Evolutionary conservation across 1,140 invertebrate species (phyloP).

Genomic region (Ephestia elutella): DNA sequence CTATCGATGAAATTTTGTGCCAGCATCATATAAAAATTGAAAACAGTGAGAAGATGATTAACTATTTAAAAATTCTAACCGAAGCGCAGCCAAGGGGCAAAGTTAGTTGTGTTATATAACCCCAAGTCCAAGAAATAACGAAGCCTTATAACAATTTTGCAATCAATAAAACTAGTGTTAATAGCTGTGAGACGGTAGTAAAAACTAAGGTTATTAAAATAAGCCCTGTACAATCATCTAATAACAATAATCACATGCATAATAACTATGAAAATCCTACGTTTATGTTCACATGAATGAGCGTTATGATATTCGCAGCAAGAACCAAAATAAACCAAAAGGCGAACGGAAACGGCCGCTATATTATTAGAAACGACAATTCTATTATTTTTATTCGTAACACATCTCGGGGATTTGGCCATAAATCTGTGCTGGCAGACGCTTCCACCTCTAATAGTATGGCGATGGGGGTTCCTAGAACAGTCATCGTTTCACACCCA

Average conservation of each 20-base stretch:
- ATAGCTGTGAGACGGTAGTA: conserved; percentile 11
- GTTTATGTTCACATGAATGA: conserved; percentile 40
- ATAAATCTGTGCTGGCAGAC: conserved; percentile 55
- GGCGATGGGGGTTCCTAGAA: conserved; percentile 54
- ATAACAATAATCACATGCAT: conserved; percentile 31
- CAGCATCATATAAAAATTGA: too few species aligned
- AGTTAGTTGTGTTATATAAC: too few species aligned
- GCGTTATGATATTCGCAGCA: conserved; percentile 65
- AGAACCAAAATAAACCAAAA: conserved; percentile 68
- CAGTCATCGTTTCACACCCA: conserved; percentile 41
- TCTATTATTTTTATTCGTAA: conserved; percentile 73
- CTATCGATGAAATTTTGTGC: too few species aligned
- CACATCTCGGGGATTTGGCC: conserved; percentile 62
- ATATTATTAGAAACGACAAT: conserved; percentile 72
- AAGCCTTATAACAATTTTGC: conserved; percentile 18
- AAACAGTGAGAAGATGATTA: too few species aligned
- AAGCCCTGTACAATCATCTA: conserved; percentile 31
- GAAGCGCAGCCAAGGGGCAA: too few species aligned
- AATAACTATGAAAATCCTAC: conserved; percentile 44
- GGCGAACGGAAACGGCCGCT: conserved; percentile 65
- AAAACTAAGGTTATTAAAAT: conserved; percentile 1
- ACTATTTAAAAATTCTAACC: too few species aligned
- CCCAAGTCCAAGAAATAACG: background rate
- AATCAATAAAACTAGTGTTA: conserved; percentile 27
- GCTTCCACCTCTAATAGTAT: conserved; percentile 47